phyloP scores from a whole-genome alignment of 2,888 invertebrate genomes.

The Monopis laevigella region DNA sequence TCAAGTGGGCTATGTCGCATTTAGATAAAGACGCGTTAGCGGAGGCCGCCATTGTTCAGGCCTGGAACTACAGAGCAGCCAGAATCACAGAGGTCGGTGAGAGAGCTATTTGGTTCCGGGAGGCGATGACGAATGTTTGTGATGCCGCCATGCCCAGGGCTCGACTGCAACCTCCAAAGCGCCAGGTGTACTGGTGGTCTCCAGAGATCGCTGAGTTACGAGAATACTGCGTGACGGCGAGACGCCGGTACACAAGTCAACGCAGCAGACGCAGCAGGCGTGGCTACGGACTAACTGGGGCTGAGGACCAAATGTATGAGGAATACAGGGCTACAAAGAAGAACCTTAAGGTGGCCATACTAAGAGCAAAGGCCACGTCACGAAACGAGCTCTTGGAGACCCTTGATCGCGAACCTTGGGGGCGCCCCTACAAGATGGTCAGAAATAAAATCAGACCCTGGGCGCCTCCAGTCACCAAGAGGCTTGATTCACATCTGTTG shows the following conservation, averaged over 20 bases:
- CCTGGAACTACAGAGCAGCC: neutral
- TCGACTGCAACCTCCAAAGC: neutral
- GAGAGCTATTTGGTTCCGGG: constrained; percentile 10
- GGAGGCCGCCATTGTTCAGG: constrained; percentile 18
- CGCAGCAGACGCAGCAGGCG: neutral
- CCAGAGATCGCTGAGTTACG: constrained; percentile 1
- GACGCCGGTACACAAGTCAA: constrained; percentile 4
- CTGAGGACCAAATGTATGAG: neutral
- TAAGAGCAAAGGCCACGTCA: neutral
- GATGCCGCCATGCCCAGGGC: constrained; percentile 19
- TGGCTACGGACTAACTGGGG: neutral
- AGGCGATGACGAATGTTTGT: constrained; percentile 15
- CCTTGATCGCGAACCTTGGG: constrained; percentile 3
- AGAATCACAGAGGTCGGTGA: neutral
- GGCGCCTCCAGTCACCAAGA: constrained; percentile 1
- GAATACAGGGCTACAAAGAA: neutral
- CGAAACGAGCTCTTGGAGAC: constrained; percentile 4
- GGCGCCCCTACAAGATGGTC: constrained; percentile 5
- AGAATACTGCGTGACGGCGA: neutral
- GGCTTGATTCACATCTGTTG: constrained; percentile 1
- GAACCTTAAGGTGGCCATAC: neutral
- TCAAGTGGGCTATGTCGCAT: constrained; percentile 15
- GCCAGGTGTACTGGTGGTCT: constrained; percentile 8
- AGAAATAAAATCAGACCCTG: neutral
- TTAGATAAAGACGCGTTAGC: constrained; percentile 11